Evolutionary conservation across 1,140 invertebrate species (phyloP).

Genomic region (Thaumatotibia leucotreta): DNA sequence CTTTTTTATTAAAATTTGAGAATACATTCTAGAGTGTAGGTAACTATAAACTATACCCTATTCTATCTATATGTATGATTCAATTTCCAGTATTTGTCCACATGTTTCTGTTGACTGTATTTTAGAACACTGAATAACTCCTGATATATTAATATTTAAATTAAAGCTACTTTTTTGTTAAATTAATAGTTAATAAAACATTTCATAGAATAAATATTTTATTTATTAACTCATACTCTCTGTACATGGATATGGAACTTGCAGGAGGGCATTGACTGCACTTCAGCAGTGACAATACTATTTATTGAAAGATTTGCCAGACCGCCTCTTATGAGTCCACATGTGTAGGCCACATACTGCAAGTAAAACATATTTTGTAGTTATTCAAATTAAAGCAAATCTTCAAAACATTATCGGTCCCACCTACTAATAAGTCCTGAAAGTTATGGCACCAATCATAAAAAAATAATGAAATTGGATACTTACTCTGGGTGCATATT

Average conservation of each 20-base stretch:
- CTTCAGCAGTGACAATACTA: constrained; percentile 96
- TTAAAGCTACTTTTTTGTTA: constrained; percentile 20
- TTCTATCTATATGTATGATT: no score
- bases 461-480: not conserved
- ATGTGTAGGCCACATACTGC: constrained; percentile 95
- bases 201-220: not conserved
- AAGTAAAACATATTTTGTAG: constrained; percentile 47
- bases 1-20: constrained; percentile 13
- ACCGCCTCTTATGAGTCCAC: constrained; percentile 95
- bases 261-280: constrained; percentile 94
- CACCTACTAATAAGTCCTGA: no score
- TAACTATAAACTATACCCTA: no score
- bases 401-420: no score
- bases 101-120: no score
- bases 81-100: no score
- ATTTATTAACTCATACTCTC: constrained; percentile 66
- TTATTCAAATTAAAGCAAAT: no score
- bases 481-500: constrained; percentile 89
- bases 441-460: not conserved
- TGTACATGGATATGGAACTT: constrained; percentile 96
- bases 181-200: constrained; percentile 3
- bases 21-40: no score
- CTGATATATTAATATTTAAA: no score
- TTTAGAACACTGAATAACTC: no score
- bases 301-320: constrained; percentile 96